These are phyloP conservation scores for Acyrthosiphon pisum DNA, from an alignment of 1,140 invertebrate species.

Conservation along the genomic window DNA sequence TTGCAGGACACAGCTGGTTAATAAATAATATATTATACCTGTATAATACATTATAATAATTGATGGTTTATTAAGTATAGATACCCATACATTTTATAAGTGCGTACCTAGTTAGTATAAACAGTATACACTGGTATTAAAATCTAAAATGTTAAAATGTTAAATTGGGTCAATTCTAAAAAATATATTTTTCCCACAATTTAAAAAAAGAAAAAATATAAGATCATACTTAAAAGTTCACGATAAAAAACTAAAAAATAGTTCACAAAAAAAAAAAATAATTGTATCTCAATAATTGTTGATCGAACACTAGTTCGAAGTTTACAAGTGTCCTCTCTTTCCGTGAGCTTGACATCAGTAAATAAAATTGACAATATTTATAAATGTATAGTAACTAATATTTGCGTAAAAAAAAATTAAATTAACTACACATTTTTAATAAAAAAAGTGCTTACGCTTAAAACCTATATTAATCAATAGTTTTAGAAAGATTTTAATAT, in stretches of 20 bases:
- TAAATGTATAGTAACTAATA: no score
- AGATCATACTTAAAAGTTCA: no score
- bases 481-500: neutral
- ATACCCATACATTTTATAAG: no score
- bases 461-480: neutral
- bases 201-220: no score
- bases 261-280: neutral
- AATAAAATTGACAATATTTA: neutral
- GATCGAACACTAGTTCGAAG: neutral
- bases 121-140: no score
- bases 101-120: no score
- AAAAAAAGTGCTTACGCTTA: neutral
- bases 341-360: neutral
- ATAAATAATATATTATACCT: neutral
- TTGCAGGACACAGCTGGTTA: neutral
- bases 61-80: neutral
- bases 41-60: neutral
- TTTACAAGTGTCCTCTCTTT: neutral
- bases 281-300: neutral
- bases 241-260: no score
- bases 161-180: no score
- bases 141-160: no score
- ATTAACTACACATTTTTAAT: neutral
- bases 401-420: neutral
- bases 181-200: neutral